Conservation (phyloP, 2,797 vertebrate species). For the Anabas testudineus region DNA sequence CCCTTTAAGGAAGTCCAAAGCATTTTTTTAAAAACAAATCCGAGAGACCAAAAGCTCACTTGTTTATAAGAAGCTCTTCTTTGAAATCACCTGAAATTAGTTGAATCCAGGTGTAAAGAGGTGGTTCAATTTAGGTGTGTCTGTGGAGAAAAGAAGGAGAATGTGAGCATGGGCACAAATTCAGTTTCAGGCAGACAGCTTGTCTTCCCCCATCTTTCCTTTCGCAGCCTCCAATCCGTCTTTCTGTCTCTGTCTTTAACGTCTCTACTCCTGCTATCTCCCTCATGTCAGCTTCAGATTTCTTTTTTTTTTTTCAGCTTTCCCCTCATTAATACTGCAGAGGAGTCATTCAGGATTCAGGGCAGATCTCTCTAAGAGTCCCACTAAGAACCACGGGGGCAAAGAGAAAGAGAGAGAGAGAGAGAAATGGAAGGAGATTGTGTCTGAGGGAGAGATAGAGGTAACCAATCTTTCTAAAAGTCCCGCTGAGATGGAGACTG, state of each 20-base stretch:
- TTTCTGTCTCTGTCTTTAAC: constrained; percentile 49
- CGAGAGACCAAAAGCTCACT: constrained; percentile 27
- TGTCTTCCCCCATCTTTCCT: constrained; percentile 11
- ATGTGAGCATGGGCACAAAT: constrained; percentile 61
- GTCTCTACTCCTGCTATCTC: constrained; percentile 35
- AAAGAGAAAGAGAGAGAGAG: constrained; percentile 20
- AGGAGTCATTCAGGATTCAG: constrained; percentile 65
- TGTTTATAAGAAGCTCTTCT: constrained; percentile 37
- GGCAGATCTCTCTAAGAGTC: constrained; percentile 55
- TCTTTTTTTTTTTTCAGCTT: constrained; percentile 47
- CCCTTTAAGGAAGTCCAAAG: constrained; percentile 24
- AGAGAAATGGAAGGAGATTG: constrained; percentile 40
- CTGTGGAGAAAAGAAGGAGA: constrained; percentile 63
- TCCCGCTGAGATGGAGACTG: constrained; percentile 58
- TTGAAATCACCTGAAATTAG: constrained; percentile 45
- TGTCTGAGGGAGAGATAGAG: constrained; percentile 56
- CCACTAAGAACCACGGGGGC: constrained; percentile 52
- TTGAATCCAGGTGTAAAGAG: constrained; percentile 62
- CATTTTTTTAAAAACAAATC: constrained; percentile 40
- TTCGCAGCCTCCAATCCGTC: constrained; percentile 48
- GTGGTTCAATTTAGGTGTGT: constrained; percentile 50
- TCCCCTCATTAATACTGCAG: constrained; percentile 75
- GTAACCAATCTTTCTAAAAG: constrained; percentile 67
- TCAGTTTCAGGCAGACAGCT: constrained; percentile 39
- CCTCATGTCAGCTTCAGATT: constrained; percentile 54